phyloP scores from a whole-genome alignment of 1,140 invertebrate genomes.

The Drusus annulatus region DNA sequence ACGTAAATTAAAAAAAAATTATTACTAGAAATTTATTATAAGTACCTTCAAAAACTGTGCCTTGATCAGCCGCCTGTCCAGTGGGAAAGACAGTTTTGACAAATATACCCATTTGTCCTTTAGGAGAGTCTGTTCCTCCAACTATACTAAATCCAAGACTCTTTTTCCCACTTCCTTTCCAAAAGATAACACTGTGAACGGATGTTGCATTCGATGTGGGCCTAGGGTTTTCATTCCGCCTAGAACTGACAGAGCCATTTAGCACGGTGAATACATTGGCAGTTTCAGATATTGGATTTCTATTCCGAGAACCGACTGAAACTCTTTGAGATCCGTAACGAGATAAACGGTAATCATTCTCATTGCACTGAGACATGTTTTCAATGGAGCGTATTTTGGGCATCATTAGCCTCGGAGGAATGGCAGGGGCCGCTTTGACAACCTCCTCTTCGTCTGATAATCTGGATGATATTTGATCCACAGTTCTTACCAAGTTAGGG shows the following conservation, averaged over 20 bases:
- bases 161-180: slow-evolving; percentile 85
- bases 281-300: slow-evolving; percentile 47
- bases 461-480: slow-evolving; percentile 55
- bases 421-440: slow-evolving; percentile 22
- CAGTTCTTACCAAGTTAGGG: slow-evolving; percentile 55
- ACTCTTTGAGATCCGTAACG: slow-evolving; percentile 43
- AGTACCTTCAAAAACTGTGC: slow-evolving; percentile 87
- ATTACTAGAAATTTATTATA: too few species aligned
- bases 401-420: slow-evolving; percentile 20
- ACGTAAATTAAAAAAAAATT: too few species aligned
- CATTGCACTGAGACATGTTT: slow-evolving; percentile 11
- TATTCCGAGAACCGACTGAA: slow-evolving; percentile 16
- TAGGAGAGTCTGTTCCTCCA: slow-evolving; percentile 83
- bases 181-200: slow-evolving; percentile 74
- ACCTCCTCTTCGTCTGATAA: slow-evolving; percentile 41
- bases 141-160: slow-evolving; percentile 86
- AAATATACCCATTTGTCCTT: slow-evolving; percentile 85
- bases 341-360: slow-evolving; percentile 36
- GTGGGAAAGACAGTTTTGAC: slow-evolving; percentile 87
- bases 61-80: slow-evolving; percentile 80
- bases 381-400: slow-evolving; percentile 33
- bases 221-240: slow-evolving; percentile 11
- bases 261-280: neutral
- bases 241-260: slow-evolving; percentile 9
- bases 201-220: slow-evolving; percentile 31